Evolutionary conservation across 2,113 vertebrate species (phyloP).

Genomic region (Bubalus kerabau): DNA sequence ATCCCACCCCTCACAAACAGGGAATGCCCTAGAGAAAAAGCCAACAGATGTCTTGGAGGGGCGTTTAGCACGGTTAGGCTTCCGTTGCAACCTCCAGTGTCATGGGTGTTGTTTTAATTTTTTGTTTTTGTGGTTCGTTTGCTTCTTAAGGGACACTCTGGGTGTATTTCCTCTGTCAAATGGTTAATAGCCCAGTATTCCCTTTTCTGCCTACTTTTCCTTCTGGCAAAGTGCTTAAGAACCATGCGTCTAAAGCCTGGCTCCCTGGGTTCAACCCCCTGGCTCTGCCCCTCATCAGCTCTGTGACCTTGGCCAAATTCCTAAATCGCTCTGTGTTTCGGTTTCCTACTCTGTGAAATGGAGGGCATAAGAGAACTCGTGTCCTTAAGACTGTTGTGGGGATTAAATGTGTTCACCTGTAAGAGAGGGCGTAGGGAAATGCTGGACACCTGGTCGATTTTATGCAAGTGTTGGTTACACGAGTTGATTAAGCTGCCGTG

Average conservation of each 20-base stretch:
- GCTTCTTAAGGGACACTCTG: not conserved
- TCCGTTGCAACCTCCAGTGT: not conserved
- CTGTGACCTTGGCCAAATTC: not conserved
- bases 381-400: not conserved
- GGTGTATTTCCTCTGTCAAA: not conserved
- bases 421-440: not conserved
- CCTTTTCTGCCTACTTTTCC: not conserved
- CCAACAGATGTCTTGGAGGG: not conserved
- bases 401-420: not conserved
- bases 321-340: not conserved
- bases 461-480: accelerated
- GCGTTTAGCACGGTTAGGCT: not conserved
- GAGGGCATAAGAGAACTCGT: not conserved
- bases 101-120: not conserved
- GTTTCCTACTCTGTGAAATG: not conserved
- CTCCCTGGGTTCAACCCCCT: not conserved
- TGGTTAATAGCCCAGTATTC: not conserved
- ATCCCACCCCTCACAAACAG: no score
- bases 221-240: not conserved
- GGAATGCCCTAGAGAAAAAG: not conserved
- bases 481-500: not conserved
- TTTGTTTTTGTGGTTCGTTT: not conserved
- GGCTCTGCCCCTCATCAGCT: not conserved
- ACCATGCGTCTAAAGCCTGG: not conserved
- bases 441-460: not conserved